Base-by-base conservation (phyloP, 2,888 invertebrate genomes). In the Philereme transversata region DNA sequence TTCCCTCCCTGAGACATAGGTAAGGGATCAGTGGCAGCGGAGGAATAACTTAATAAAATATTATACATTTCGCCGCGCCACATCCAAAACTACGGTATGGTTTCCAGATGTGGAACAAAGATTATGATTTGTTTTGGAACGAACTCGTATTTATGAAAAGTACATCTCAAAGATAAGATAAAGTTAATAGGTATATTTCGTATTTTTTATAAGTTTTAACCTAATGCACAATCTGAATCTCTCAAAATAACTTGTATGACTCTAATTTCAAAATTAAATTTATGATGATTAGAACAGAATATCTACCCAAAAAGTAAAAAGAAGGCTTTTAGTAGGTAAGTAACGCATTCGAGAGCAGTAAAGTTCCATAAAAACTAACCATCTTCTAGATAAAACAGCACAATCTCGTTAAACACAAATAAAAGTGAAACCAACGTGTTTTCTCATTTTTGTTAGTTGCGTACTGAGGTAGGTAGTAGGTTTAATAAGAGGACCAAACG, bases 1-100 rank as follows among this genome's bases (percentile, higher is more conserved):
- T 63, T 64, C 57, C 51, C 41, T 55, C 11, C 51, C 56, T 57
- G 51, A 64, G 64, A 64, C 58, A 58, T 57, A 64, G 61, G 60
- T 62, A 51, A 60, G 57, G 54, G 63, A 68, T 70, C 58, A 65
- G 57, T 49, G 44, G 51, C 48, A 60, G 51, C 50, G 22, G 11
- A 41, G 55, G 47, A 58, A 48, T 45, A 55, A 56, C 57, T 22
- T 49, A 44, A 49, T 63, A 45, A 68, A 70, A 59, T 65, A 68
- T 65, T 68, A 48, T 65, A 57, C 60, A 54, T 54, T 57, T 60
- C 22, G 40, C 41, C 45, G 43, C 45, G 10, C 6, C 35, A 43
- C 41, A 5, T 45, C 43, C 22, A 34, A 35, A 47, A 8, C 4
- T 33, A 8, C 34, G 11, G 9, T 5, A 43, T 8, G n/a, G 1